Conservation (phyloP, 1,140 invertebrate genomes). For the Drosophila lacteicornis region DNA sequence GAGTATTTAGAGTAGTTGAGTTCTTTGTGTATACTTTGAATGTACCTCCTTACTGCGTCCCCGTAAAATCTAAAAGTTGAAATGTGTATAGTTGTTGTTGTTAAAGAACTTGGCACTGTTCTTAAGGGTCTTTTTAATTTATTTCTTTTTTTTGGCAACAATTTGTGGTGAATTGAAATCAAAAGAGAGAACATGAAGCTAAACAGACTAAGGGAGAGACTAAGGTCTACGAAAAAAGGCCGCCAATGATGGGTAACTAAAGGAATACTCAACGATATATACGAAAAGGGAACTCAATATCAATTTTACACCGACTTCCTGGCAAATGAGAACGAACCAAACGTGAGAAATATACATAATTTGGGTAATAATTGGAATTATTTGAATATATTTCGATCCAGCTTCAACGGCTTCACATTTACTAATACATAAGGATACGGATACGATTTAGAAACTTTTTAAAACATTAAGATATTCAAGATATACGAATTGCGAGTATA, state of each 20-base stretch:
- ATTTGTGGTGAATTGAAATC: slow-evolving; percentile 27
- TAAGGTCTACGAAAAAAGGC: slow-evolving; percentile 44
- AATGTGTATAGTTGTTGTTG: slow-evolving; percentile 69
- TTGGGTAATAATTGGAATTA: slow-evolving; percentile 45
- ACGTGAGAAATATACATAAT: slow-evolving; percentile 40
- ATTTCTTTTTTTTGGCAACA: neutral
- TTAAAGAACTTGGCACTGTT: slow-evolving; percentile 38
- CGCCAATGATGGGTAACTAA: slow-evolving; percentile 13
- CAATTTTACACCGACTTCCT: slow-evolving; percentile 13
- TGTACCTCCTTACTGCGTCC: slow-evolving; percentile 85
- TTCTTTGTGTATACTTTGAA: slow-evolving; percentile 82
- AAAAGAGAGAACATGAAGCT: slow-evolving; percentile 35
- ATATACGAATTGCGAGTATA: slow-evolving; percentile 63
- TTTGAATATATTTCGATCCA: slow-evolving; percentile 74
- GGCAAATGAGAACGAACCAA: slow-evolving; percentile 41
- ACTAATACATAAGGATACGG: slow-evolving; percentile 67
- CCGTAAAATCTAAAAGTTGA: slow-evolving; percentile 84
- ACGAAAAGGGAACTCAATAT: slow-evolving; percentile 17
- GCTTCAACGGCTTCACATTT: slow-evolving; percentile 77
- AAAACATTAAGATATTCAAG: slow-evolving; percentile 81
- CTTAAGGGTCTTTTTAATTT: slow-evolving; percentile 7
- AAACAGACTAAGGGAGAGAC: slow-evolving; percentile 31
- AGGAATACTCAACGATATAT: neutral
- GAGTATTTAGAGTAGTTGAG: slow-evolving; percentile 74
- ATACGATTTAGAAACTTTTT: slow-evolving; percentile 77